Conservation (phyloP, 35 echinoderm and acorn worm genomes). For the Anneissia japonica region DNA sequence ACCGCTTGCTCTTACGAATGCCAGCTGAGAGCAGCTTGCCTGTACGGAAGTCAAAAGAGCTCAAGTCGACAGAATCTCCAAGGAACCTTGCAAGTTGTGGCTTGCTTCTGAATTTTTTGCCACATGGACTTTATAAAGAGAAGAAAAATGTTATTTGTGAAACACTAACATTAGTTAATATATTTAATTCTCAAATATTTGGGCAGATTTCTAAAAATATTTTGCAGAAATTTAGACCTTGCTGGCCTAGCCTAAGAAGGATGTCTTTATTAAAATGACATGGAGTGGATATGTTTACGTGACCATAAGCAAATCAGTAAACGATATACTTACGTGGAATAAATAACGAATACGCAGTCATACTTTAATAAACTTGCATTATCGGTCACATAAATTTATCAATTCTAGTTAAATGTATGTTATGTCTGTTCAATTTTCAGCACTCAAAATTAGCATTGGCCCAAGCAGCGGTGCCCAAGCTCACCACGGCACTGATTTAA, state of each 20-base stretch:
- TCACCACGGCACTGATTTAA: too few species aligned
- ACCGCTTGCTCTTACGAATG: conserved; percentile 78
- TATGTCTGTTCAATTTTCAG: too few species aligned
- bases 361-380: too few species aligned
- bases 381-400: too few species aligned
- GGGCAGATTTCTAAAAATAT: not conserved
- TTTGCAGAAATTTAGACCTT: not conserved
- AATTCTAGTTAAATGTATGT: too few species aligned
- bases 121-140: conserved; percentile 69
- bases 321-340: too few species aligned
- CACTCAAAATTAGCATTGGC: too few species aligned
- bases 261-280: not conserved
- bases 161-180: too few species aligned
- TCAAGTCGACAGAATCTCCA: conserved; percentile 86
- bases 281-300: not conserved
- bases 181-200: not conserved
- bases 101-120: conserved; percentile 91
- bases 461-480: too few species aligned
- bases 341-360: too few species aligned
- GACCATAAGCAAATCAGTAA: not conserved
- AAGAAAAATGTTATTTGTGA: conserved; percentile 18
- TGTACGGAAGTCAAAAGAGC: conserved; percentile 93
- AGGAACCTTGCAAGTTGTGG: conserved; percentile 93
- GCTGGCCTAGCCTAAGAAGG: not conserved
- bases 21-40: conserved; percentile 77